Evolutionary conservation across 1,140 invertebrate genomes (phyloP).

Genomic region (Scaptomyza hsui): DNA sequence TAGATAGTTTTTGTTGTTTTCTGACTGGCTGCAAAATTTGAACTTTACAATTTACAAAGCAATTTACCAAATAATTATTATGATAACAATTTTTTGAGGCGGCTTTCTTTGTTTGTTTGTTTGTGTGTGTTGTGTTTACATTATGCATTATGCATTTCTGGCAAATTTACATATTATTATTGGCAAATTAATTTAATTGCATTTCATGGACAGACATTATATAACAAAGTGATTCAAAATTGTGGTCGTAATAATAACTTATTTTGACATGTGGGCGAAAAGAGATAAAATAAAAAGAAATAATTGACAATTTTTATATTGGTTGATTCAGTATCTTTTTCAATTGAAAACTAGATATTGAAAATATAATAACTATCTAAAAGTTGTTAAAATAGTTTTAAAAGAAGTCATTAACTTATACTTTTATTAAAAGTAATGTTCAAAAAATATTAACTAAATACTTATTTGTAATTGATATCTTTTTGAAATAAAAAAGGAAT

Average conservation of each 20-base stretch:
- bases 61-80: conserved; percentile 74
- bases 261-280: conserved; percentile 5
- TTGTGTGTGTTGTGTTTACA: conserved; percentile 17
- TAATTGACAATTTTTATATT: conserved; percentile 1
- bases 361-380: too few relatives aligned
- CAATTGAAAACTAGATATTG: too few relatives aligned
- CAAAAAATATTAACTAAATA: too few relatives aligned
- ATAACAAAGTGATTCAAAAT: conserved; percentile 42
- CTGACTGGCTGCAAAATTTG: conserved; percentile 26
- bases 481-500: too few relatives aligned
- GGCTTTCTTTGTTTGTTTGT: conserved; percentile 19
- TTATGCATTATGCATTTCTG: conserved; percentile 48
- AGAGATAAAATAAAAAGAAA: conserved; percentile 4
- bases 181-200: conserved; percentile 66
- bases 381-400: too few relatives aligned
- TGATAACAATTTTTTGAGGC: conserved; percentile 50
- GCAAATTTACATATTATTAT: conserved; percentile 67
- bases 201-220: conserved; percentile 39
- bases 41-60: conserved; percentile 53
- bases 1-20: conserved; percentile 17
- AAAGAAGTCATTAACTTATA: too few relatives aligned
- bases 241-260: conserved; percentile 19
- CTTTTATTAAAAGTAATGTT: too few relatives aligned
- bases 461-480: too few relatives aligned
- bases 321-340: neutral